Base-by-base conservation (phyloP, 2,888 invertebrate genomes). In the Bugulina stolonifera region DNA sequence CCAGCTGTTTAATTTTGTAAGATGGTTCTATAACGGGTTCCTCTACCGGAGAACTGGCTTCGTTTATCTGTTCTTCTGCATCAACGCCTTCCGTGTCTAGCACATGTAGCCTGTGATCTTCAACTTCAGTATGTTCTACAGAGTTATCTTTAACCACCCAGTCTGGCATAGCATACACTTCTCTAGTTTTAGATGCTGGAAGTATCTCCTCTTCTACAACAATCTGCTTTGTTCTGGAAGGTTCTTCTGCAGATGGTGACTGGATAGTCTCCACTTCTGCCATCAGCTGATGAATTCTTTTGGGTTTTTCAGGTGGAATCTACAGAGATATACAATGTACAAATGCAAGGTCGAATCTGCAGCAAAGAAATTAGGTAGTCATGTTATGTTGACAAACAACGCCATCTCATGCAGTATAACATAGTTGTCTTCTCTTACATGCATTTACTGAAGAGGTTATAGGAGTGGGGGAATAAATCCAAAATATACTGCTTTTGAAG, bases 271-370 rank as follows among this genome's bases (percentile, higher is more conserved):
- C 64, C 10, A 14, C 32, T 14, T 22, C 64, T 29, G 64, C 32
- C 2, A 64, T 32, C 27, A 64, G 64, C n/a, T 64, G 64, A 64
- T 64, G 64, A 14, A 64, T 32, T 25, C 64, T 27, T n/a, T 64
- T 64, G 5, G 64, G 64, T n/a, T 64, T 64, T 27, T 64, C 64
- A 22, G 64, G 64, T 14, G 64, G 64, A 64, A 64, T 3, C 64
- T 64, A 32, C 2, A 64, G n/a, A n/a, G n/a, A n/a, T n/a, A n/a
- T n/a, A n/a, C n/a, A n/a, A n/a, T n/a, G n/a, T n/a, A n/a, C n/a
- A n/a, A n/a, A n/a, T n/a, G n/a, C n/a, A n/a, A n/a, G n/a, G n/a
- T n/a, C n/a, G n/a, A n/a, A n/a, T n/a, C n/a, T n/a, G n/a, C n/a
- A n/a, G n/a, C n/a, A n/a, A n/a, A n/a, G n/a, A n/a, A n/a, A n/a